Percentiles rank a stretch among this genome's conserved stretches.
These are phyloP conservation scores for Ophioninae sp. DNA, from an alignment of 2,888 invertebrate species.

Conservation along the genomic window DNA sequence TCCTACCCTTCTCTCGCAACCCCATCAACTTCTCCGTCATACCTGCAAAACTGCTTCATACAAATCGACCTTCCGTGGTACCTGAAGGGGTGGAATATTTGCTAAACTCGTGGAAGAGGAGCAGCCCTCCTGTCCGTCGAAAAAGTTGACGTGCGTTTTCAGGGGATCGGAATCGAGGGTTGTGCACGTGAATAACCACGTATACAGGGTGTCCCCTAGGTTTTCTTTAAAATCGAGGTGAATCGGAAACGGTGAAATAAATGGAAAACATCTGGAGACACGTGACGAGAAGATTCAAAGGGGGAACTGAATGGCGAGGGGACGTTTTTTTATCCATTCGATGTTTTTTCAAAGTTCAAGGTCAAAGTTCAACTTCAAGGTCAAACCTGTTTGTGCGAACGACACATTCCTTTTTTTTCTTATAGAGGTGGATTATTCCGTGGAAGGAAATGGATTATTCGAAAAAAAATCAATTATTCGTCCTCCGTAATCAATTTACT, in stretches of 20 bases:
- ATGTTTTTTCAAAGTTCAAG: not conserved
- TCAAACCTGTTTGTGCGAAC: not conserved
- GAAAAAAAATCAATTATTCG: not conserved
- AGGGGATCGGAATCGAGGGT: constrained; percentile 8
- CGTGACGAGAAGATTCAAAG: not conserved
- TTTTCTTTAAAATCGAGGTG: not conserved
- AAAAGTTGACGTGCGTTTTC: constrained; percentile 31
- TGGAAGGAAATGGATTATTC: not conserved
- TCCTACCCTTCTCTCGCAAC: constrained; percentile 20
- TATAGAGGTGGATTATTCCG: not conserved
- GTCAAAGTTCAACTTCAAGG: not conserved
- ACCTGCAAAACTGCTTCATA: constrained; percentile 16
- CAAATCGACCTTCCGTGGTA: constrained; percentile 45
- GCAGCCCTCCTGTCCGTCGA: constrained; percentile 36
- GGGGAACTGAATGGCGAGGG: not conserved
- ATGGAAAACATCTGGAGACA: not conserved
- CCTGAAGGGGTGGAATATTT: constrained; percentile 48
- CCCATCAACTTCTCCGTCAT: not conserved
- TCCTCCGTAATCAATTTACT: not conserved
- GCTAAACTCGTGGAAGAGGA: constrained; percentile 23
- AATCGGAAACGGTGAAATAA: not conserved
- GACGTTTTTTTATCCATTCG: not conserved
- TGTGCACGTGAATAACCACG: not conserved
- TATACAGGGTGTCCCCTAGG: not conserved
- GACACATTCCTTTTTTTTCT: not conserved